These are phyloP conservation scores for Camarhynchus parvulus DNA, from an alignment of 2,113 vertebrate genomes.

Conservation along the genomic window DNA sequence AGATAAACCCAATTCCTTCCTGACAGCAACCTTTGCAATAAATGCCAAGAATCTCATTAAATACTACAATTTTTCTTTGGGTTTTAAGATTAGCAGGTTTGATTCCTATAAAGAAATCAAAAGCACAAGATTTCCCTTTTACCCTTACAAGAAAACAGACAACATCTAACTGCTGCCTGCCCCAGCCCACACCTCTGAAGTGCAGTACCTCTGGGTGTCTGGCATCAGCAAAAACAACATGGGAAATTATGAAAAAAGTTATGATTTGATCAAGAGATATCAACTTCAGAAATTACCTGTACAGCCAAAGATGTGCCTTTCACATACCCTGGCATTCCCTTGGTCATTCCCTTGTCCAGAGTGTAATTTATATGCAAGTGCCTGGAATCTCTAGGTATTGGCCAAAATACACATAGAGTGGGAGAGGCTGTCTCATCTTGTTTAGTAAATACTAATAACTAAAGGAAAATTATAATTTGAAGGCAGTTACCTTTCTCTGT, in stretches of 20 bases:
- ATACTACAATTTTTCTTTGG: not conserved
- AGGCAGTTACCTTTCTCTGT: not conserved
- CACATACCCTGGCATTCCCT: not conserved
- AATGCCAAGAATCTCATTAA: not conserved
- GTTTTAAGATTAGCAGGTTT: not conserved
- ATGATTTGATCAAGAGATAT: not conserved
- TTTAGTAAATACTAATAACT: not conserved
- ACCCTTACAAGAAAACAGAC: not conserved
- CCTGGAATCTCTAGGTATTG: not conserved
- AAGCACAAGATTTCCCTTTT: not conserved
- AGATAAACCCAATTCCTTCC: not conserved
- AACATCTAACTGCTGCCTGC: not conserved
- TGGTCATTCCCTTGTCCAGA: not conserved
- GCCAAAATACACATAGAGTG: not conserved
- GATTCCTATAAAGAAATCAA: not conserved
- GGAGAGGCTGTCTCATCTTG: not conserved
- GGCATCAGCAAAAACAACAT: not conserved
- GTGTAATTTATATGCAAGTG: rapidly evolving
- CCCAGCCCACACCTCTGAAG: not conserved
- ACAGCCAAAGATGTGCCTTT: not conserved
- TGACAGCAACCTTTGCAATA: not conserved
- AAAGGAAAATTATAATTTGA: not conserved
- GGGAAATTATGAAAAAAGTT: not conserved
- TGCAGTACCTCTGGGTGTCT: not conserved
- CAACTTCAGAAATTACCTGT: not conserved